Evolutionary conservation across 2,888 invertebrate species (phyloP).

Genomic region (Alloplasta piceator): DNA sequence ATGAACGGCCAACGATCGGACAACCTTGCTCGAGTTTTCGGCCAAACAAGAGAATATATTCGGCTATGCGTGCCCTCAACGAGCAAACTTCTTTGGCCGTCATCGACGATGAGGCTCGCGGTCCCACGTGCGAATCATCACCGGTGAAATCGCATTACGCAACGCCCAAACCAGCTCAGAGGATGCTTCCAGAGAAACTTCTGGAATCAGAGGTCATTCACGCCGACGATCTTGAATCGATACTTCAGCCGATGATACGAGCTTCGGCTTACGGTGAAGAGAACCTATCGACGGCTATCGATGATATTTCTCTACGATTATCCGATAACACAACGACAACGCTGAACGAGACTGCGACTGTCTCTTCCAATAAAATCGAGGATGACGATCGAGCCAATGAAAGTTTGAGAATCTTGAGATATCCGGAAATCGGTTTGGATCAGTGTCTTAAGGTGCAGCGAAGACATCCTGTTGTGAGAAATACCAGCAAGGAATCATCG

Average conservation of each 20-base stretch:
- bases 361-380: conserved; percentile 69
- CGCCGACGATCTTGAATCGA: conserved; percentile 76
- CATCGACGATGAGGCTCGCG: conserved; percentile 37
- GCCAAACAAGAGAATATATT: conserved; percentile 72
- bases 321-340: conserved; percentile 7
- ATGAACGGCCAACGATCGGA: conserved; percentile 49
- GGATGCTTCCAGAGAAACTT: conserved; percentile 74
- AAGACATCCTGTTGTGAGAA: conserved; percentile 64
- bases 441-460: conserved; percentile 71
- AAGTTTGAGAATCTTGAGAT: conserved; percentile 61
- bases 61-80: conserved; percentile 68
- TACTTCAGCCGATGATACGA: conserved; percentile 72
- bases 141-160: conserved; percentile 68
- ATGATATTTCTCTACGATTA: conserved; percentile 11
- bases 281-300: not conserved
- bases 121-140: conserved; percentile 52
- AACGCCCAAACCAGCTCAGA: conserved; percentile 75
- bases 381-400: conserved; percentile 70
- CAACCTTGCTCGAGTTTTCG: conserved; percentile 75
- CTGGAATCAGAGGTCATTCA: conserved; percentile 77
- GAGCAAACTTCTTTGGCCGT: conserved; percentile 67
- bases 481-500: conserved; percentile 52
- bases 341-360: conserved; percentile 63
- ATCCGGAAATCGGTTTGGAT: conserved; percentile 71
- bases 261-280: conserved; percentile 76